Base-by-base conservation (phyloP, 2,113 vertebrate genomes). In the Microcebus murinus region DNA sequence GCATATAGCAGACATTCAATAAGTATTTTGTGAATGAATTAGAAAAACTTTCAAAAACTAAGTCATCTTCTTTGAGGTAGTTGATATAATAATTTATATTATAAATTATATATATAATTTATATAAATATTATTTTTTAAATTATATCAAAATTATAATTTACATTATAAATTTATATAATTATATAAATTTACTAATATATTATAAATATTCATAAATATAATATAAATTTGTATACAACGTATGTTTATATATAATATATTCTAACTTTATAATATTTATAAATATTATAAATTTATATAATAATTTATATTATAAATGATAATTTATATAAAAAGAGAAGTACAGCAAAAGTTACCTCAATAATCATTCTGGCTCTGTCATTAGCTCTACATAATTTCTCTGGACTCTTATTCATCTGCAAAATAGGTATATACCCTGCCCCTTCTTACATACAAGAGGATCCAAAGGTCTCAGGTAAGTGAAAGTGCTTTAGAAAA, bases 1-100 rank as follows among this genome's bases (percentile, higher is more conserved):
- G 50, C 50, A 70, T 6, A 82, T 9, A 87, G 55, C n/a, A 50
- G n/a, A 6, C 52, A 95, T 76, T 92, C 61, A 88, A 63, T 42
- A 87, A 74, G n/a, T 63, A 82, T 27, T 84, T 55, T 94, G 29
- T 88, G 74, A 91, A 74, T 55, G 18, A 95, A 92, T 77, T 80
- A 92, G 90, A 59, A 85, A 80, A 84, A 34, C 27, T 57, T 95
- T 95, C 34, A 36, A 67, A 96, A 92, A 65, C 36, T 57, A 48
- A 94, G 27, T 68, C 83, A 87, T 73, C n/a, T 73, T 57, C 70
- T 85, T 84, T 77, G 21, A 63, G 36, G 10, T 61, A n/a, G 1
- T 17, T 73, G 25, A 71, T 57, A 15, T 57, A 81, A 71, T 50
- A 76, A 76, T 65, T 77, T 91, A 27, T 36, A 52, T 92, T 65